phyloP scores from a whole-genome alignment of 1,140 invertebrate species.

The Caenorhabditis latens region DNA sequence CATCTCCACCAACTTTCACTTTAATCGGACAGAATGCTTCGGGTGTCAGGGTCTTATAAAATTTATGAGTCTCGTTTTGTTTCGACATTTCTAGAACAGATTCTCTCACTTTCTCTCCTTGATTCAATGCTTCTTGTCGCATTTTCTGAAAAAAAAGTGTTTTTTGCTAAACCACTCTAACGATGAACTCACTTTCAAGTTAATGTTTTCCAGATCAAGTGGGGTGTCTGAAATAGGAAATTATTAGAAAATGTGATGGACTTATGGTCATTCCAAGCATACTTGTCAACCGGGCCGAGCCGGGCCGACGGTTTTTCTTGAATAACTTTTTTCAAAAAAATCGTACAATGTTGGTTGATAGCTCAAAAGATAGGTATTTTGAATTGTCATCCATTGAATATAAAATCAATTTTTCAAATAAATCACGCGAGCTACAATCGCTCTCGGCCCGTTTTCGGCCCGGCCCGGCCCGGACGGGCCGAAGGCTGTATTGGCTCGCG shows the following conservation, averaged over 20 bases:
- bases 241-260: not conserved
- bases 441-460: too few relatives aligned
- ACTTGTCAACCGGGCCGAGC: too few relatives aligned
- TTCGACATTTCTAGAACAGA: not conserved
- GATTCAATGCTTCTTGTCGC: not conserved
- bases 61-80: slow-evolving; percentile 15
- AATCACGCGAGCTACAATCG: too few relatives aligned
- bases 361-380: too few relatives aligned
- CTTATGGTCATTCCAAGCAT: too few relatives aligned
- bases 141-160: not conserved
- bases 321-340: too few relatives aligned
- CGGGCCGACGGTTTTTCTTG: too few relatives aligned
- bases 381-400: too few relatives aligned
- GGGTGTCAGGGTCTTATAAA: not conserved
- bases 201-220: not conserved
- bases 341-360: too few relatives aligned
- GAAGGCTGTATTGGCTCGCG: too few relatives aligned
- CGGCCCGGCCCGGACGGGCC: too few relatives aligned
- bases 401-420: too few relatives aligned
- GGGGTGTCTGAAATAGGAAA: not conserved
- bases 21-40: slow-evolving; percentile 28
- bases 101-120: not conserved
- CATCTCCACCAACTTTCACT: slow-evolving; percentile 26
- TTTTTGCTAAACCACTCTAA: not conserved
- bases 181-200: not conserved